Conservation (phyloP, 2,797 vertebrate species). For the Jordanella pulchra region DNA sequence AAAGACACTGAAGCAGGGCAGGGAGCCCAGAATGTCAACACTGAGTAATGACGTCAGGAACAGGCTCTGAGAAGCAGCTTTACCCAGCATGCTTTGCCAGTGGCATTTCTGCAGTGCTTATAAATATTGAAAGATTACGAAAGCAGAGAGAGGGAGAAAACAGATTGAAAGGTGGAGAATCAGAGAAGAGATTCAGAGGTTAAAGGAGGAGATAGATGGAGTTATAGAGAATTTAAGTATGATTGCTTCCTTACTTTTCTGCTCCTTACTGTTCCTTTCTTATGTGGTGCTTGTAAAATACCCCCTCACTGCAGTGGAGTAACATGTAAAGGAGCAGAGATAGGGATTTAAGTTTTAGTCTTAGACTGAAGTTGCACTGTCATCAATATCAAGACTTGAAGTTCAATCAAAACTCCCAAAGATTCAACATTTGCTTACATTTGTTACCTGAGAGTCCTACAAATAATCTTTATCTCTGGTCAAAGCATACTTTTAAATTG, state of each 20-base stretch:
- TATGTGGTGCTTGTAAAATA: slow-evolving; percentile 13
- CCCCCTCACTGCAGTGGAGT: not conserved
- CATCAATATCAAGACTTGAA: not conserved
- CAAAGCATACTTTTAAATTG: not conserved
- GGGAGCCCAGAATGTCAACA: slow-evolving; percentile 48
- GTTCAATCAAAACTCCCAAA: not conserved
- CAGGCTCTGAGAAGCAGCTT: slow-evolving; percentile 60
- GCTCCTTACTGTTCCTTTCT: slow-evolving; percentile 6
- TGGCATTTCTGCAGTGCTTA: slow-evolving; percentile 77
- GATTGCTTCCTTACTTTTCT: not conserved
- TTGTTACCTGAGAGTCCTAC: no score
- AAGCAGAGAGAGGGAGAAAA: slow-evolving; percentile 34
- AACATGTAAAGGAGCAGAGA: slow-evolving; percentile 1
- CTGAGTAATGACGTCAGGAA: slow-evolving; percentile 63
- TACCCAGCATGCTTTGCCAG: slow-evolving; percentile 75
- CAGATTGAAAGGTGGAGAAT: slow-evolving; percentile 24
- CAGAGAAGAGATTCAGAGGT: slow-evolving; percentile 22
- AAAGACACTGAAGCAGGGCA: slow-evolving; percentile 13
- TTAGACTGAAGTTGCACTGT: not conserved
- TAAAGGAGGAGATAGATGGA: slow-evolving; percentile 33
- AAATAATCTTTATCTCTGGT: not conserved
- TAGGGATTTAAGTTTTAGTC: not conserved
- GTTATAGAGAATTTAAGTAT: slow-evolving; percentile 20
- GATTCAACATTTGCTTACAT: not conserved
- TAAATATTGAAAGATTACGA: slow-evolving; percentile 77